Percentiles rank a stretch among this genome's conserved stretches.
phyloP scores from a whole-genome alignment of 37 sponge, comb jelly and placozoan genomes.

The Lycopodina hypogea region DNA sequence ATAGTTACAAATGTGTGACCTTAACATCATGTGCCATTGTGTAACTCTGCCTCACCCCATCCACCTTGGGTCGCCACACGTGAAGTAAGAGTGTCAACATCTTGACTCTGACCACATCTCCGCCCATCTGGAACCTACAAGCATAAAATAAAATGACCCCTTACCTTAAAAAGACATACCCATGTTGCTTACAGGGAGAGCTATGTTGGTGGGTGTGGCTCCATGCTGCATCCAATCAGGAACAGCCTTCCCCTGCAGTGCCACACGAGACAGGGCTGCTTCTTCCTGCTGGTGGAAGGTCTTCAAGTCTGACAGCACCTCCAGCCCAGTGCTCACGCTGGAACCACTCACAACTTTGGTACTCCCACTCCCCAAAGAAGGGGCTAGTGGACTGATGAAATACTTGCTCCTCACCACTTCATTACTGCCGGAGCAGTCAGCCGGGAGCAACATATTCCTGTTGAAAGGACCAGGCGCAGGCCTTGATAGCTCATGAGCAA shows the following conservation, averaged over 20 bases:
- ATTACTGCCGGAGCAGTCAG: neutral
- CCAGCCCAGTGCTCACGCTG: neutral
- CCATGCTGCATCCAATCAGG: too few species aligned
- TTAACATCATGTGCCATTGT: too few species aligned
- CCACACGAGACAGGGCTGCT: neutral
- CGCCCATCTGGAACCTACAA: neutral
- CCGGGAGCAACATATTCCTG: neutral
- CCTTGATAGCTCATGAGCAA: neutral
- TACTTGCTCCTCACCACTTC: slow-evolving; percentile 5
- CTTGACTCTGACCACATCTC: too few species aligned
- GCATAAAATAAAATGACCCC: neutral
- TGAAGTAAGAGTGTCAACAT: too few species aligned
- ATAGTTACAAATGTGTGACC: too few species aligned
- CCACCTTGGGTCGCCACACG: too few species aligned
- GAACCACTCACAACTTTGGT: neutral
- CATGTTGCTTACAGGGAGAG: too few species aligned
- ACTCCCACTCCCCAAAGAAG: neutral
- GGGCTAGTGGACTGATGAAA: neutral
- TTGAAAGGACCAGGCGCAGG: neutral
- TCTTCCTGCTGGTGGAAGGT: neutral
- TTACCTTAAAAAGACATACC: neutral
- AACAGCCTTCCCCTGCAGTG: neutral
- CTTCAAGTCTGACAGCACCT: neutral
- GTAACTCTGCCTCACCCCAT: too few species aligned
- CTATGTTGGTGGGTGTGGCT: too few species aligned